These are phyloP conservation scores for Choristoneura rosaceana DNA, from an alignment of 2,888 invertebrate genomes.

Conservation along the genomic window DNA sequence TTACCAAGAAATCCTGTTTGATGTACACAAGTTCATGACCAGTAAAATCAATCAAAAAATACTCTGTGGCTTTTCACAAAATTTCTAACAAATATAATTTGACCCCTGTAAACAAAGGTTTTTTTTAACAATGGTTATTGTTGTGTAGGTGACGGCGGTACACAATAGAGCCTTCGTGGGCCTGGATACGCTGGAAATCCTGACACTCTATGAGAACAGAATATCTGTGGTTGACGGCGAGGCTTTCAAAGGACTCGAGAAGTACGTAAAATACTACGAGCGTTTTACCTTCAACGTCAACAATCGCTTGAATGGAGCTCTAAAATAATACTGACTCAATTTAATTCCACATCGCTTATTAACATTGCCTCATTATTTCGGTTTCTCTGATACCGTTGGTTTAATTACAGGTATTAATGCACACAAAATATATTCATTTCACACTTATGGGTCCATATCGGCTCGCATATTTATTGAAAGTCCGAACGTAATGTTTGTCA, in stretches of 20 bases:
- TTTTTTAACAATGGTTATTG: conserved; percentile 28
- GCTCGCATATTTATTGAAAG: too few relatives aligned
- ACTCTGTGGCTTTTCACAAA: background rate
- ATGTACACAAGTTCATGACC: background rate
- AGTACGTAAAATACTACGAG: conserved; percentile 84
- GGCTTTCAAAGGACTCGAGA: conserved; percentile 94
- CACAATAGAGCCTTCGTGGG: conserved; percentile 94
- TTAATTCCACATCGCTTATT: background rate
- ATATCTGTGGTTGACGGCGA: conserved; percentile 92
- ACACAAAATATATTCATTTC: background rate
- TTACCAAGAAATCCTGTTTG: background rate
- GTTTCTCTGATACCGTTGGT: background rate
- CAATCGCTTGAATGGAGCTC: background rate
- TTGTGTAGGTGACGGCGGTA: conserved; percentile 87
- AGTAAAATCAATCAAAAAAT: background rate
- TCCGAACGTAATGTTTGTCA: too few relatives aligned
- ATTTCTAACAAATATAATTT: background rate
- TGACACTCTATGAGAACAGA: conserved; percentile 94
- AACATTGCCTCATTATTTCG: background rate
- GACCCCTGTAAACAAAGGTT: conserved; percentile 11
- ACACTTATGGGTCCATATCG: too few relatives aligned
- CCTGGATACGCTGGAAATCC: conserved; percentile 93
- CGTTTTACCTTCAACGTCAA: conserved; percentile 18
- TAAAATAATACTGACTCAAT: background rate
- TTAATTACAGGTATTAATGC: background rate